Conservation (phyloP, 2,113 vertebrate species). For the Sander vitreus region DNA sequence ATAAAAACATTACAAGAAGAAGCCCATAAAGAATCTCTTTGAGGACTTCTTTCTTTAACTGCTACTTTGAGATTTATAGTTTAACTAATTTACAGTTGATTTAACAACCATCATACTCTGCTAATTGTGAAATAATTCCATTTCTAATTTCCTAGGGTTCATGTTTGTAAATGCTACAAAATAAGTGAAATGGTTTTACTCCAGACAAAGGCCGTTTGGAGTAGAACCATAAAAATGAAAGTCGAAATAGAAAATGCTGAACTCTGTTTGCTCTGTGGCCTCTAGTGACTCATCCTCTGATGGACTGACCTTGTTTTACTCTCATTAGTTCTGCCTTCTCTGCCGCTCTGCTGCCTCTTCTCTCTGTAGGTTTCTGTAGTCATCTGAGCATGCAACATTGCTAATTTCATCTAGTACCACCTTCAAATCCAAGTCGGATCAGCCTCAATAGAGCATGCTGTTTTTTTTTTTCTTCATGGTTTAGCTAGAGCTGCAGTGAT, state of each 20-base stretch:
- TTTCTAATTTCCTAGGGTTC: not conserved
- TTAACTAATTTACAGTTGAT: too few relatives aligned
- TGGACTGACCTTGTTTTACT: slow-evolving; percentile 5
- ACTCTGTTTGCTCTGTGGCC: not conserved
- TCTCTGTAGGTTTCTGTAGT: slow-evolving; percentile 3
- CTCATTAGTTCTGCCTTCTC: not conserved
- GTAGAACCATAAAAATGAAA: slow-evolving; percentile 1
- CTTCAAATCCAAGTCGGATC: slow-evolving; percentile 1
- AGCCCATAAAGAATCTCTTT: not conserved
- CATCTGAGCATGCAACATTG: not conserved
- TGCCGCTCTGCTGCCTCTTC: slow-evolving; percentile 14
- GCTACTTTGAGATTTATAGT: not conserved
- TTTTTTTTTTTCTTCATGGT: not conserved
- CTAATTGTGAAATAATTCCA: not conserved
- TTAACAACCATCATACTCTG: not conserved
- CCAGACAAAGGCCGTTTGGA: not conserved
- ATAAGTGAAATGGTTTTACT: not conserved
- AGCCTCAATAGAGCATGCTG: not conserved
- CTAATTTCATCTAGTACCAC: not conserved
- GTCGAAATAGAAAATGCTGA: slow-evolving; percentile 7
- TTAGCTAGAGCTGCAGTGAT: not conserved
- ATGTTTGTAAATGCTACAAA: not conserved
- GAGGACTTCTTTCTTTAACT: not conserved
- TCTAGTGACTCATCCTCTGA: slow-evolving; percentile 16
- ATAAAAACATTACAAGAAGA: not conserved